Conservation (phyloP, 2,797 vertebrate genomes). For the Macrochelys suwanniensis region DNA sequence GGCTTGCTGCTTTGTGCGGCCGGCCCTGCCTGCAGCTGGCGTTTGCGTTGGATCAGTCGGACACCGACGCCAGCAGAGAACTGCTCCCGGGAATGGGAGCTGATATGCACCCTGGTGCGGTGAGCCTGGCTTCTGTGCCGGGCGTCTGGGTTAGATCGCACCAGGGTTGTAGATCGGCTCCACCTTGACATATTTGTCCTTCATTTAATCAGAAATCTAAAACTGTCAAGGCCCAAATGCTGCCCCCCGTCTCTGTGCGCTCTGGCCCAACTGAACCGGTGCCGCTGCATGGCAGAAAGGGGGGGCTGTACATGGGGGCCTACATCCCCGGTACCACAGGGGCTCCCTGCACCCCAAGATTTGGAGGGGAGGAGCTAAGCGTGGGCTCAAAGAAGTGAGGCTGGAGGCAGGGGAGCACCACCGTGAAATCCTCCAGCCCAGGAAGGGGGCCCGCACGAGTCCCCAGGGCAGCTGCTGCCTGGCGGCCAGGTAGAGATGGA, state of each 20-base stretch:
- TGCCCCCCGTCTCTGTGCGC: not conserved
- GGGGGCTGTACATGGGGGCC: not conserved
- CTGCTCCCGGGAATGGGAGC: fast-evolving
- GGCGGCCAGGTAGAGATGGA: not conserved
- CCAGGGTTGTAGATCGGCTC: not conserved
- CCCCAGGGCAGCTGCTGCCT: not conserved
- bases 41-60: not conserved
- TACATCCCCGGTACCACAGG: not conserved
- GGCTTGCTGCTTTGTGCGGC: not conserved
- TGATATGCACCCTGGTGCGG: not conserved
- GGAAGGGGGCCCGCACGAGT: not conserved
- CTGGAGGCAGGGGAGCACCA: not conserved
- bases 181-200: not conserved
- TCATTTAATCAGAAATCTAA: not conserved
- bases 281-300: not conserved
- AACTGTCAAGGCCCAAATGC: not conserved
- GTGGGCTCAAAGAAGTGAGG: not conserved
- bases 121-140: not conserved
- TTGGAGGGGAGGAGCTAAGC: not conserved
- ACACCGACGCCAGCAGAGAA: not conserved
- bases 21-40: too few relatives aligned
- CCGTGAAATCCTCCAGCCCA: not conserved
- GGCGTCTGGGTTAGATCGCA: too few relatives aligned
- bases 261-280: not conserved
- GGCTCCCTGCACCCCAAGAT: not conserved